A percentile compares a stretch with the other conserved stretches of the same genome.
phyloP scores from a whole-genome alignment of 1,140 invertebrate genomes.

The Ganaspis sp. region DNA sequence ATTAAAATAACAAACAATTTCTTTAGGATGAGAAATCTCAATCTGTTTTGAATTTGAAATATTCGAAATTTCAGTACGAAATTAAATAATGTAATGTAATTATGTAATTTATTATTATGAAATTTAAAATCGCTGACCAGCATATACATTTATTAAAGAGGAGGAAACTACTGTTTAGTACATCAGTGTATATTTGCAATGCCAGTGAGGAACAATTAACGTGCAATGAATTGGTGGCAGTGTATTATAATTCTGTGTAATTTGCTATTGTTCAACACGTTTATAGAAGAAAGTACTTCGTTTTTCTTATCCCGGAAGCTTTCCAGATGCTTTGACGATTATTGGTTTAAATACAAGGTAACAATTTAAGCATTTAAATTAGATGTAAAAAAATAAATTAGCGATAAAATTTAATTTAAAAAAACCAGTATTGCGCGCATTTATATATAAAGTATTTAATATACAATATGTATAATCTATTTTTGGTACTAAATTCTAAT shows the following conservation, averaged over 20 bases:
- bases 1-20: no score
- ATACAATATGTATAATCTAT: no score
- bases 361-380: slow-evolving; percentile 6
- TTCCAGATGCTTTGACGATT: slow-evolving; percentile 62
- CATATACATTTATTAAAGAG: slow-evolving; percentile 4
- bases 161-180: neutral
- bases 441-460: neutral
- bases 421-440: no score
- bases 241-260: slow-evolving; percentile 33
- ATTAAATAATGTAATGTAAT: slow-evolving; percentile 17
- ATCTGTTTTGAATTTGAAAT: no score
- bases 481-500: no score
- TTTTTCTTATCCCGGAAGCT: slow-evolving; percentile 45
- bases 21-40: no score
- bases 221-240: slow-evolving; percentile 26
- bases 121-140: slow-evolving; percentile 38
- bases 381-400: slow-evolving; percentile 22
- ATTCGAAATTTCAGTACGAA: no score
- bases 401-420: neutral
- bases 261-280: slow-evolving; percentile 27
- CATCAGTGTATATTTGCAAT: slow-evolving; percentile 38
- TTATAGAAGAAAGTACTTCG: slow-evolving; percentile 1
- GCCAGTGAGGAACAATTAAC: slow-evolving; percentile 29
- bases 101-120: slow-evolving; percentile 26
- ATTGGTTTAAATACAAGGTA: slow-evolving; percentile 71